Percentiles rank a stretch among this genome's conserved stretches.
Evolutionary conservation across 2,797 vertebrate genomes (phyloP).

Genomic region (Gallinago stenura): DNA sequence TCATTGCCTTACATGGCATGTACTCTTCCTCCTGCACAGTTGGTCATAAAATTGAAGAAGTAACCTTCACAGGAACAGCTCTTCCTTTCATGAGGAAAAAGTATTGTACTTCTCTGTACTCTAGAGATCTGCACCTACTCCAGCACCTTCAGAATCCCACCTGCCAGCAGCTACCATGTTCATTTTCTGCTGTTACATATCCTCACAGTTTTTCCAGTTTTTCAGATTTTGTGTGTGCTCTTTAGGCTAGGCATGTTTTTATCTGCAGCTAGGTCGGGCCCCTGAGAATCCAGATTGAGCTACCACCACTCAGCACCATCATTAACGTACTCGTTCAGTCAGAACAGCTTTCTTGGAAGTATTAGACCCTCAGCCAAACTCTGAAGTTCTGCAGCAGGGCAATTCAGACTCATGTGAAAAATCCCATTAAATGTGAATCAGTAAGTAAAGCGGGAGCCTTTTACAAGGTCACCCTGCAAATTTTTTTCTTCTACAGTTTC

Average conservation of each 20-base stretch:
- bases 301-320: not conserved
- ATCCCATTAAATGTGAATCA: not conserved
- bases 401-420: not conserved
- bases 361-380: not conserved
- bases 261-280: not conserved
- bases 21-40: not conserved
- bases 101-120: not conserved
- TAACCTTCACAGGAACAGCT: not conserved
- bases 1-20: not conserved
- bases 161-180: not conserved
- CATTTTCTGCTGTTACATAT: not conserved
- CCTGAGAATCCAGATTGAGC: not conserved
- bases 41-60: not conserved
- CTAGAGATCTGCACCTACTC: not conserved
- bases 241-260: not conserved
- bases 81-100: not conserved
- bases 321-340: not conserved
- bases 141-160: not conserved
- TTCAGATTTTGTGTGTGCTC: not conserved
- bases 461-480: not conserved
- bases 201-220: not conserved
- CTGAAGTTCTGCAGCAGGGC: not conserved
- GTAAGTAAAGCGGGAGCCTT: not conserved
- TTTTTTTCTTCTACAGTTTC: not conserved
- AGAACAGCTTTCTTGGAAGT: not conserved